Evolutionary conservation across 2,113 vertebrate genomes (phyloP).

Genomic region (Bufo gargarizans): DNA sequence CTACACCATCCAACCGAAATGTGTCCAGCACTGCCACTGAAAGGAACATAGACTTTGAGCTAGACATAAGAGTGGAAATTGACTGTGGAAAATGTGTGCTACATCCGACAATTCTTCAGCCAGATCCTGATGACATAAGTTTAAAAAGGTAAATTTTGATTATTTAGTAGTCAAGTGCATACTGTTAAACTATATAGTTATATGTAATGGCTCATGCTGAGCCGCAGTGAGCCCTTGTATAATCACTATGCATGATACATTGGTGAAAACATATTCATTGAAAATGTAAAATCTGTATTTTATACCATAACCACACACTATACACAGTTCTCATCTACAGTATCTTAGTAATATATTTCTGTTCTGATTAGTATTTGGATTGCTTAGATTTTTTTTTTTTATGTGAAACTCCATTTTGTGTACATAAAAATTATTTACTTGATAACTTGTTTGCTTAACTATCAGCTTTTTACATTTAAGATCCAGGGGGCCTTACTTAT

Average conservation of each 20-base stretch:
- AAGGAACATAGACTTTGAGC: constrained; percentile 97
- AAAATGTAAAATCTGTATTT: neutral
- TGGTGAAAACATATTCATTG: neutral
- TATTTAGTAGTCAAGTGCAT: neutral
- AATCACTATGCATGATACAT: neutral
- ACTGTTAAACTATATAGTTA: neutral
- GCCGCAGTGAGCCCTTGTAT: neutral
- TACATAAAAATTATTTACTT: too few relatives aligned
- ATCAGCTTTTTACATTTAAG: too few relatives aligned
- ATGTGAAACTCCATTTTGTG: too few relatives aligned
- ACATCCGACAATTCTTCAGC: constrained; percentile 88
- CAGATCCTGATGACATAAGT: constrained; percentile 89
- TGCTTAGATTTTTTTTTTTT: too few relatives aligned
- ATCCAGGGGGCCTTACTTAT: too few relatives aligned
- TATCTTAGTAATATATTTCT: too few relatives aligned
- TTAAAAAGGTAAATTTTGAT: constrained; percentile 77
- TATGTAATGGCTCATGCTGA: neutral
- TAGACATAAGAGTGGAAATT: constrained; percentile 96
- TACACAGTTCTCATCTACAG: too few relatives aligned
- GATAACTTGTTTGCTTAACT: too few relatives aligned
- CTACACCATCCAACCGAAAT: constrained; percentile 79
- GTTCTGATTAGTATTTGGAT: too few relatives aligned
- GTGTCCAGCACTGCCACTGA: constrained; percentile 82
- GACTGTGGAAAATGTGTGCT: constrained; percentile 97
- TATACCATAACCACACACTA: neutral